These are phyloP conservation scores for Pseudotriccus pelzelni DNA, from an alignment of 2,797 vertebrate genomes.

Conservation along the genomic window DNA sequence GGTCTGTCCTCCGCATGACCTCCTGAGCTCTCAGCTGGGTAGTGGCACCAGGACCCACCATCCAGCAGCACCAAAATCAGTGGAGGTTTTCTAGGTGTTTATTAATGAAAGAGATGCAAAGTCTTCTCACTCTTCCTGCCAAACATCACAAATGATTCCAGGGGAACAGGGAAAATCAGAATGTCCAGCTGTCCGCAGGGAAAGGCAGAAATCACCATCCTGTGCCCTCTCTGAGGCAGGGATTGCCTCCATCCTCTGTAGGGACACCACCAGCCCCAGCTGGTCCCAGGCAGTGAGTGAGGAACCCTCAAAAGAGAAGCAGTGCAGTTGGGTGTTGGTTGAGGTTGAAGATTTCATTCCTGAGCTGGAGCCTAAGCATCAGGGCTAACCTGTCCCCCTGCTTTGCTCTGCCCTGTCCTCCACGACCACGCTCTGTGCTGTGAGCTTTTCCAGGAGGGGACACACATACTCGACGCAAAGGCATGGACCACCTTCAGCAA, in stretches of 20 bases:
- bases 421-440: background rate
- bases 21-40: background rate
- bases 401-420: background rate
- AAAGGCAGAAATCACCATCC: background rate
- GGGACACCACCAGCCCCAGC: background rate
- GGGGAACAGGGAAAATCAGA: background rate
- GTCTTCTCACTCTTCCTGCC: background rate
- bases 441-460: background rate
- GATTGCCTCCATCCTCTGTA: background rate
- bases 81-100: background rate
- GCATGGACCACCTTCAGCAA: background rate
- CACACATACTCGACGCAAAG: accelerated
- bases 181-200: background rate
- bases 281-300: background rate
- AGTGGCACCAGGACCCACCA: background rate
- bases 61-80: background rate
- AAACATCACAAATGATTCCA: background rate
- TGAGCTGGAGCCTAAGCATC: background rate
- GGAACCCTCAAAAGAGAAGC: background rate
- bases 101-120: background rate
- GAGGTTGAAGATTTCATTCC: background rate
- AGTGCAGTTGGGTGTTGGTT: background rate
- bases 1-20: background rate
- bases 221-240: too few relatives aligned
- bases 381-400: background rate